A percentile compares a stretch with the other conserved stretches of the same genome.
These are phyloP conservation scores for Circaetus gallicus DNA, from an alignment of 2,113 vertebrate genomes.

Conservation along the genomic window DNA sequence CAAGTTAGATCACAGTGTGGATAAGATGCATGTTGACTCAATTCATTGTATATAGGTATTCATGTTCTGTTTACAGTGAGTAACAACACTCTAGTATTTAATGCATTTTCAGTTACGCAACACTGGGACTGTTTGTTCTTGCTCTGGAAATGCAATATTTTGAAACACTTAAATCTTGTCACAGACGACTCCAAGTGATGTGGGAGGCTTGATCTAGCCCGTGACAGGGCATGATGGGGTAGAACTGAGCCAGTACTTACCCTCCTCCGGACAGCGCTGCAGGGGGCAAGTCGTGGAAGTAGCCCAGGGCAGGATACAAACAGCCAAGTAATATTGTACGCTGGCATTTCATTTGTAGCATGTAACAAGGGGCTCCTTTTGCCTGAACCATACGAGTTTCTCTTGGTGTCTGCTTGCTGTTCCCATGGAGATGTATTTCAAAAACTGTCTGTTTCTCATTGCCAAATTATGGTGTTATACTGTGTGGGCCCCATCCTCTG, in stretches of 20 bases:
- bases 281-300: neutral
- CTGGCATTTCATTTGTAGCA: neutral
- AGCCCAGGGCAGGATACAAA: neutral
- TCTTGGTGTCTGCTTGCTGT: conserved; percentile 5
- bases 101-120: conserved; percentile 50
- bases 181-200: conserved; percentile 30
- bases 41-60: conserved; percentile 59
- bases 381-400: neutral
- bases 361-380: neutral
- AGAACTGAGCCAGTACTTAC: neutral
- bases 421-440: neutral
- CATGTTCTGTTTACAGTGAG: conserved; percentile 47
- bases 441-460: neutral
- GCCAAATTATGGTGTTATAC: neutral
- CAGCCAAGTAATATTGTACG: neutral
- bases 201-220: conserved; percentile 20
- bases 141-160: conserved; percentile 57
- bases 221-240: neutral
- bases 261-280: fast-evolving
- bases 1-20: conserved; percentile 31
- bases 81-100: conserved; percentile 30
- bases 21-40: conserved; percentile 44
- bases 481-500: neutral
- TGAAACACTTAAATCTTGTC: conserved; percentile 67
- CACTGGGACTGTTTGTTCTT: conserved; percentile 54